A percentile compares a stretch with the other conserved stretches of the same genome.
Evolutionary conservation across 23 tunicate species (phyloP).

Genomic region (Phallusia fumigata): DNA sequence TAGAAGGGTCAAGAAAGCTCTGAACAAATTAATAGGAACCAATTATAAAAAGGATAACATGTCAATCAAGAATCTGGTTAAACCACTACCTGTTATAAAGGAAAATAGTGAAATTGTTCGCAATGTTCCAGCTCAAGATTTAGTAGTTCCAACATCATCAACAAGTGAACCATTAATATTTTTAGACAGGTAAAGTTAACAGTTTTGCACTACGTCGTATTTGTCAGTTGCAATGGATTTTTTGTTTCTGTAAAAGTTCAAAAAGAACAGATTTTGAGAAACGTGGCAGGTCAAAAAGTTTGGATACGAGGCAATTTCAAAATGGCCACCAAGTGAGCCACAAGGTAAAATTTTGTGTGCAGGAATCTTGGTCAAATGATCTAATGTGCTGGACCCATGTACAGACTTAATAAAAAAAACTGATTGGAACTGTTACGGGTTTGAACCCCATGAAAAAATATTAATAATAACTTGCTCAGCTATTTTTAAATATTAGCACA

Average conservation of each 20-base stretch:
- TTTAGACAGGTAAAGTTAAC: not conserved
- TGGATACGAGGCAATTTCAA: not conserved
- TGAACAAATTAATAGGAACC: not conserved
- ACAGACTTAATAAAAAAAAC: too few species aligned
- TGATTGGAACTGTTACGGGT: too few species aligned
- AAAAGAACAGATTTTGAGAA: slow-evolving; percentile 3
- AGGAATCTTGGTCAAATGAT: too few species aligned
- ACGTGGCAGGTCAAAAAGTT: too few species aligned
- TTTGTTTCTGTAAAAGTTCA: not conserved
- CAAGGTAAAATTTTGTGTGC: not conserved
- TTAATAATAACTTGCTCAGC: too few species aligned
- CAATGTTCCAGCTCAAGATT: not conserved
- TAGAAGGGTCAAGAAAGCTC: slow-evolving; percentile 17
- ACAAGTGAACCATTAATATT: not conserved
- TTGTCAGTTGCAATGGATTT: too few species aligned
- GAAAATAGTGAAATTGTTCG: too few species aligned
- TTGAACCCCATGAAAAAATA: too few species aligned
- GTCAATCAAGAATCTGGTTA: not conserved
- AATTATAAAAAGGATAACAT: not conserved
- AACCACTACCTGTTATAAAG: not conserved
- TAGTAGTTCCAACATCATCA: not conserved
- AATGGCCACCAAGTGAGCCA: not conserved
- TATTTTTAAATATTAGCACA: too few species aligned
- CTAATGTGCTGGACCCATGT: too few species aligned
- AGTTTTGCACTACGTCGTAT: not conserved